phyloP scores from a whole-genome alignment of 2,797 vertebrate species.

The Cyprinella venusta region DNA sequence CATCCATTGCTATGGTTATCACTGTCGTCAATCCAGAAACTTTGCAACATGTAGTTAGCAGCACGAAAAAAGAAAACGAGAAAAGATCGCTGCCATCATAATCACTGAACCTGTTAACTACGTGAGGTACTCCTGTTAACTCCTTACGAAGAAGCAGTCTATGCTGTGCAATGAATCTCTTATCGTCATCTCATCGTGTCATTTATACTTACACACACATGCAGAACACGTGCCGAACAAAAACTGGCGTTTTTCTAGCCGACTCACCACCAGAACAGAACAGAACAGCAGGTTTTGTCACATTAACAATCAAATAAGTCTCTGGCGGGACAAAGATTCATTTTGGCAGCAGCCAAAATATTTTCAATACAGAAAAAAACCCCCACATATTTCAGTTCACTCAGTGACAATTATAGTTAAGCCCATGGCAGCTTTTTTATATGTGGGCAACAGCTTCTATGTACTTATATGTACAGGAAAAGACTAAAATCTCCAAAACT shows the following conservation, averaged over 20 bases:
- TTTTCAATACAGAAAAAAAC: neutral
- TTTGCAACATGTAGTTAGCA: neutral
- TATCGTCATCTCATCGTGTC: neutral
- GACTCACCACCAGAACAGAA: neutral
- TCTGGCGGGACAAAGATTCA: neutral
- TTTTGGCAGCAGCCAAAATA: neutral
- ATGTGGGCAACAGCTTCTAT: neutral
- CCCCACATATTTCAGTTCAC: too few relatives aligned
- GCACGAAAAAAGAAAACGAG: neutral
- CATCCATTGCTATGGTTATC: neutral
- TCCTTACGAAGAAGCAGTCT: neutral
- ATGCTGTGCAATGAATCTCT: neutral
- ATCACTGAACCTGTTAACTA: neutral
- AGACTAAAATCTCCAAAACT: neutral
- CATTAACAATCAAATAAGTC: neutral
- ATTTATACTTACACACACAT: neutral
- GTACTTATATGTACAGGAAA: neutral
- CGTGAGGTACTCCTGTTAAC: neutral
- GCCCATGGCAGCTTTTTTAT: neutral
- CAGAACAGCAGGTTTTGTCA: neutral
- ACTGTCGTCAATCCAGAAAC: neutral
- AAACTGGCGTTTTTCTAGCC: neutral
- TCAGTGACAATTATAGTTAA: neutral
- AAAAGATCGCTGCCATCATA: neutral
- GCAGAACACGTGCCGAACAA: neutral